These are phyloP conservation scores for Pelochelys cantorii DNA, from an alignment of 2,797 vertebrate species.

Conservation along the genomic window DNA sequence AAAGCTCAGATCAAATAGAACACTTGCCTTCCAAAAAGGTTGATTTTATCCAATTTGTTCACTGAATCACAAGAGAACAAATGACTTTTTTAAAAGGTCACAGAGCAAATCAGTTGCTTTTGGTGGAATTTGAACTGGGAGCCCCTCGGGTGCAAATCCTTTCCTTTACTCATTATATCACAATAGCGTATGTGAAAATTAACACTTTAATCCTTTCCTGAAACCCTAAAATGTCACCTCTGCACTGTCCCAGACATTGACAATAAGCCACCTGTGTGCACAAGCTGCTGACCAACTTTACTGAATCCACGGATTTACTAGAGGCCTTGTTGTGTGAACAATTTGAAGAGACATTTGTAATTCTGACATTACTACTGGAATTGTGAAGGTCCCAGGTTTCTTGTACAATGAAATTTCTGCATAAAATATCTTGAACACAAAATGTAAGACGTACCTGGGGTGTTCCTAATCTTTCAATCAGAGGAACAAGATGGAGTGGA, in stretches of 20 bases:
- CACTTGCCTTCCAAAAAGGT: neutral
- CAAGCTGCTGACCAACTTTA: neutral
- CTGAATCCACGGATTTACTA: neutral
- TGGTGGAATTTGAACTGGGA: neutral
- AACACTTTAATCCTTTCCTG: neutral
- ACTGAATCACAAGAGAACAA: neutral
- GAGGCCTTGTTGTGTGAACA: neutral
- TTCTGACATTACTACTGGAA: neutral
- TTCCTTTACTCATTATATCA: neutral
- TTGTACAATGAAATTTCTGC: neutral
- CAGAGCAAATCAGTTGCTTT: neutral
- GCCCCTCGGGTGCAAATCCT: neutral
- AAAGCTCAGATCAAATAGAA: neutral
- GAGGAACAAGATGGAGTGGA: conserved; percentile 93
- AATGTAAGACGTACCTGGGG: conserved; percentile 88
- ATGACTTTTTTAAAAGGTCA: neutral
- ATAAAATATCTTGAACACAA: neutral
- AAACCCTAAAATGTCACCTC: neutral
- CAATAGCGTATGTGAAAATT: neutral
- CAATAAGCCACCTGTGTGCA: neutral
- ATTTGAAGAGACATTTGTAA: neutral
- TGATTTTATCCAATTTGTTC: neutral
- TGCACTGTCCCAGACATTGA: neutral
- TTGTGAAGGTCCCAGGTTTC: neutral
- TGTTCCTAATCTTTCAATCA: conserved; percentile 96